Evolutionary conservation across 2,113 vertebrate species (phyloP), one percentile per base, ranked within the genome.

Genomic region (Nycticorax nycticorax): DNA sequence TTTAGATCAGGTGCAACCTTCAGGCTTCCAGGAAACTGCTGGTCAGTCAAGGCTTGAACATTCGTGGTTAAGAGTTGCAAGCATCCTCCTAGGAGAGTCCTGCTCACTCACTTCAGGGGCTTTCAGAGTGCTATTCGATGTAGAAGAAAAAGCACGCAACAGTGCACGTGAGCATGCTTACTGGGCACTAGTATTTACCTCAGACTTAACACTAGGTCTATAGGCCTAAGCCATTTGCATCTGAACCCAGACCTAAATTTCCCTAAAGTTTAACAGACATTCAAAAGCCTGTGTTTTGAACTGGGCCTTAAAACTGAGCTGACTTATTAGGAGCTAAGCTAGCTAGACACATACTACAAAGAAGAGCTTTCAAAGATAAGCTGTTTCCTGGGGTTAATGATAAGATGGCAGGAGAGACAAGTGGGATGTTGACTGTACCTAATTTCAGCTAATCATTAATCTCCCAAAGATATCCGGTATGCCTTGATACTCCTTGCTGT

Each of bases 401-500:
- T 89, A 97, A 96, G 57, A 97, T 94, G 80, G 63, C 80, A 85
- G 77, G 69, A 82, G 69, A 95, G 92, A 96, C 95, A 95, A 92
- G 91, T 76, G 80, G 88, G 83, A 97, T 85, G 94, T 92, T 95
- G 83, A 96, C 80, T 95, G 73, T 85, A 92, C 89, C 83, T 85
- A 89, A 85, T 85, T 93, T 94, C 91, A 95, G 91, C 88, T 91
- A 94, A 96, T 95, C 91, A 94, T 96, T 97, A 91, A 96, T 94
- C 95, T 97, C 43, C 66, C 60, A 80, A 41, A 94, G 86, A 96
- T 73, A 97, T 93, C 89, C 41, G 24, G 86, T 73, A 57, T 82
- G 92, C 67, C 92, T 95, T 63, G 72, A 68, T 5, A 75, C 32
- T 41, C 62, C 73, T 92, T 76, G 62, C 53, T 73, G n/a, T 96